These are phyloP conservation scores for Myotis planiceps DNA, from an alignment of 2,797 vertebrate species.

Conservation along the genomic window DNA sequence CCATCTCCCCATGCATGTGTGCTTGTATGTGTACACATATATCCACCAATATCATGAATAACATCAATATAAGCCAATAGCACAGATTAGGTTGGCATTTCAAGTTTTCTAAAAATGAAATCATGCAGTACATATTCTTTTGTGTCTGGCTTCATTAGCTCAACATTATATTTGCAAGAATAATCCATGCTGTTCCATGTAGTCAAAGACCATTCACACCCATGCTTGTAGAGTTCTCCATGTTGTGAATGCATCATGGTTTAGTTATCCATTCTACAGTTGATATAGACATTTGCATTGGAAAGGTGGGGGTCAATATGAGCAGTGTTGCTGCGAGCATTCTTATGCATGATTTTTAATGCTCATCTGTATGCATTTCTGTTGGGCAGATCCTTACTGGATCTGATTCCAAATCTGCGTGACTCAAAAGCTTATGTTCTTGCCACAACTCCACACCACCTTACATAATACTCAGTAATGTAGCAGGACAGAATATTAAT, in stretches of 20 bases:
- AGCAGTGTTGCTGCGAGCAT: not conserved
- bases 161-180: not conserved
- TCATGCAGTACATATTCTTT: not conserved
- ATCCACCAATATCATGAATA: not conserved
- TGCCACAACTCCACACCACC: not conserved
- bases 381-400: not conserved
- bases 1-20: not conserved
- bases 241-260: accelerated
- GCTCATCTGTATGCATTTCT: not conserved
- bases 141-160: not conserved
- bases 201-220: no score
- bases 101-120: not conserved
- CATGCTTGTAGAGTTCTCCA: not conserved
- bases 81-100: not conserved
- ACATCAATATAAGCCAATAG: not conserved
- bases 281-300: not conserved
- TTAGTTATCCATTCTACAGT: not conserved
- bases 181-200: not conserved
- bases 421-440: not conserved
- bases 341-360: not conserved
- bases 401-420: not conserved
- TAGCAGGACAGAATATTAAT: no score
- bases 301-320: not conserved
- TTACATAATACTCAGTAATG: not conserved
- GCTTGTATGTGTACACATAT: not conserved